Percentiles rank a stretch among this genome's conserved stretches.
phyloP scores from a whole-genome alignment of 2,113 vertebrate genomes.

The Tachysurus vachellii region DNA sequence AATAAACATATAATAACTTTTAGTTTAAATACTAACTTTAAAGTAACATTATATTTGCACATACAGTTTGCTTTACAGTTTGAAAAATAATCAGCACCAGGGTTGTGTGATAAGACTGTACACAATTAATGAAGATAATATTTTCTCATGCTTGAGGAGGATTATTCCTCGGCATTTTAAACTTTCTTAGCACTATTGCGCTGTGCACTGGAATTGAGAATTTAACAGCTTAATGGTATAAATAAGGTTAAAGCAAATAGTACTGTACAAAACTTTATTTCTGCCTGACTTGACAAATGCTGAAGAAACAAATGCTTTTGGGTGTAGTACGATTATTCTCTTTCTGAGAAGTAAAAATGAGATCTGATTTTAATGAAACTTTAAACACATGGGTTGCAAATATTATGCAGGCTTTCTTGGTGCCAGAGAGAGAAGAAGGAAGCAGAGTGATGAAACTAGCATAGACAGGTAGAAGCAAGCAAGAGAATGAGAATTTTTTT shows the following conservation, averaged over 20 bases:
- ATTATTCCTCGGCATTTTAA: not conserved
- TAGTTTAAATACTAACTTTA: not conserved
- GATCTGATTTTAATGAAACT: not conserved
- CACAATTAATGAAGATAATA: not conserved
- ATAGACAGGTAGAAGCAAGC: constrained; percentile 52
- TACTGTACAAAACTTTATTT: not conserved
- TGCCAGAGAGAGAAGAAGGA: constrained; percentile 5
- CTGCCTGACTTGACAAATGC: not conserved
- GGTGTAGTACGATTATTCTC: not conserved
- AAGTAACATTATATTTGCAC: not conserved
- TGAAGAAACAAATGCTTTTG: not conserved
- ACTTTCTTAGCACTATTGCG: not conserved
- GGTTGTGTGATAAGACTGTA: not conserved
- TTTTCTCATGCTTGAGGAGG: not conserved
- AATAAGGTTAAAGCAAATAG: constrained; percentile 13
- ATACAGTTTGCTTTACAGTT: not conserved
- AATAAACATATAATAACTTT: not conserved
- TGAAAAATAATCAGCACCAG: not conserved
- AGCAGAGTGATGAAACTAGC: constrained; percentile 15
- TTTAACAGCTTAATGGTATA: not conserved
- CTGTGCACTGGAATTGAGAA: not conserved
- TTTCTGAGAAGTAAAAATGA: not conserved
- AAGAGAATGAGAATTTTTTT: constrained; percentile 53
- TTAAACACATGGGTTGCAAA: not conserved
- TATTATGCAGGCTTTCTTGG: not conserved